These are phyloP conservation scores for Bradypodion ventrale DNA, from an alignment of 2,797 vertebrate species.

Conservation along the genomic window DNA sequence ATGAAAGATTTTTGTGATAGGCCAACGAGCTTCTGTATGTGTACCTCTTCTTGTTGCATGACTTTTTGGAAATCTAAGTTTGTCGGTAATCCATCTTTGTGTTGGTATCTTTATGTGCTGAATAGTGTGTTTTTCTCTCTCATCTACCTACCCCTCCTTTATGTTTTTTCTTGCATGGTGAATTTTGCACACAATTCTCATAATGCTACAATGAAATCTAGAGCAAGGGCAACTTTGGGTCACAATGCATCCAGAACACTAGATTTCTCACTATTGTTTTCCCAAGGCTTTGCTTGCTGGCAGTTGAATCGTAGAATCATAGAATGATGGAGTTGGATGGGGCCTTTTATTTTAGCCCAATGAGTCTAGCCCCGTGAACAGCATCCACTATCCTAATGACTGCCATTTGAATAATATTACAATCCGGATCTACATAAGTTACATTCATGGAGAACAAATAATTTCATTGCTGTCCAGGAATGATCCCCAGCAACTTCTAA, in stretches of 20 bases:
- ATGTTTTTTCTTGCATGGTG: neutral
- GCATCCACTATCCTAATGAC: too few species aligned
- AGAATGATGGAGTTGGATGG: too few species aligned
- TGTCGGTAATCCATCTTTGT: accelerated
- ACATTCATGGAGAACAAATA: too few species aligned
- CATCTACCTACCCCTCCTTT: too few species aligned
- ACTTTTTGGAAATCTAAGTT: conserved; percentile 24
- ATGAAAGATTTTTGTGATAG: conserved; percentile 36
- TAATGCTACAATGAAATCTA: neutral
- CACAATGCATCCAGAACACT: neutral
- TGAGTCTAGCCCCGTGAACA: too few species aligned
- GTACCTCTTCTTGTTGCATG: neutral
- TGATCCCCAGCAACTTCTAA: too few species aligned
- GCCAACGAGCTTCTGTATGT: neutral
- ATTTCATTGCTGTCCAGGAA: too few species aligned
- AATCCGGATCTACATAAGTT: too few species aligned
- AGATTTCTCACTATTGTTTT: neutral
- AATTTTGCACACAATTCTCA: conserved; percentile 13
- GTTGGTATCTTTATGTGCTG: neutral
- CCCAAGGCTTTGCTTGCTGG: neutral
- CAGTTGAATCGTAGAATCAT: too few species aligned
- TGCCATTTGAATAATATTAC: too few species aligned
- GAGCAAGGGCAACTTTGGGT: neutral
- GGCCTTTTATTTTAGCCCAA: too few species aligned
- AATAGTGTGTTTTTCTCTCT: neutral